Conservation (phyloP, 2,113 vertebrate species). For the Hoplias malabaricus region DNA sequence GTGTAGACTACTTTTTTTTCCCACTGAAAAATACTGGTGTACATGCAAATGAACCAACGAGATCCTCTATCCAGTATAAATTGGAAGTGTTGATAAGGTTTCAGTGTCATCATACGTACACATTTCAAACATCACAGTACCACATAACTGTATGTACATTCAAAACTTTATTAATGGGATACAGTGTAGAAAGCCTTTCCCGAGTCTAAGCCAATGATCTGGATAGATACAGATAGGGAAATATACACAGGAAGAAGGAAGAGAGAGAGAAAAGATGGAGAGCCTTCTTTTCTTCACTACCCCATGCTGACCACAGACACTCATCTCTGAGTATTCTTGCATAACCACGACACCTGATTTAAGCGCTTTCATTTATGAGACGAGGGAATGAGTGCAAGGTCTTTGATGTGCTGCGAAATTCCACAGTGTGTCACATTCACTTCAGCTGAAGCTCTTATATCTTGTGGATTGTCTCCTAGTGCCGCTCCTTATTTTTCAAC, state of each 20-base stretch:
- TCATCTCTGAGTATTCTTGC: conserved; percentile 50
- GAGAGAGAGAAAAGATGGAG: conserved; percentile 64
- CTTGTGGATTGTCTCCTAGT: not conserved
- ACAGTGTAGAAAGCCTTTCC: conserved; percentile 94
- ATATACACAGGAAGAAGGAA: conserved; percentile 58
- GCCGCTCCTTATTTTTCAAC: too few relatives aligned
- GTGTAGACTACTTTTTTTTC: too few relatives aligned
- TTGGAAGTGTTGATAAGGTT: too few relatives aligned
- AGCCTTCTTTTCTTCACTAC: conserved; percentile 51
- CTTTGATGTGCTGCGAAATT: conserved; percentile 53
- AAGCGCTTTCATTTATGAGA: conserved; percentile 58
- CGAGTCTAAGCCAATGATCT: conserved; percentile 87
- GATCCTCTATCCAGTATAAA: too few relatives aligned
- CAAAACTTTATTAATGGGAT: conserved; percentile 96
- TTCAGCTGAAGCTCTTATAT: conserved; percentile 29
- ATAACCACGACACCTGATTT: conserved; percentile 67
- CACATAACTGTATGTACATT: conserved; percentile 66
- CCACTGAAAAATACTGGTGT: too few relatives aligned
- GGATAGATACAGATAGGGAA: conserved; percentile 74
- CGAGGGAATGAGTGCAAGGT: conserved; percentile 58
- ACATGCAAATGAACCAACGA: too few relatives aligned
- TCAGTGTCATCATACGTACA: not conserved
- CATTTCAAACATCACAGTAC: conserved; percentile 7
- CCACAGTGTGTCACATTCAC: conserved; percentile 63
- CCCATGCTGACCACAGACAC: conserved; percentile 49